Conservation (phyloP, 2,888 invertebrate species). For the Idaea biselata region DNA sequence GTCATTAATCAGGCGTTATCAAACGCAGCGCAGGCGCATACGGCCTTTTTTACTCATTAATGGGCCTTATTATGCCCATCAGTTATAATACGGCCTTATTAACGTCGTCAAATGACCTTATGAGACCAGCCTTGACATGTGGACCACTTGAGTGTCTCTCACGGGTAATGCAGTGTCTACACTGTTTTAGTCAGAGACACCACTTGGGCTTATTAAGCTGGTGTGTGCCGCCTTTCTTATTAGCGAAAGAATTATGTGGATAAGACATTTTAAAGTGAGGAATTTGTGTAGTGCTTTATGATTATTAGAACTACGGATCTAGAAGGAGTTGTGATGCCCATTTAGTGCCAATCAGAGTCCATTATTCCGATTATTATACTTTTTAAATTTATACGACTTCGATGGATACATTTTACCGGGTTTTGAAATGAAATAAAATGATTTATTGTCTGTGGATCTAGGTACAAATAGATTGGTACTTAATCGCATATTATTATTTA, state of each 20-base stretch:
- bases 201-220: constrained; percentile 75
- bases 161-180: constrained; percentile 23
- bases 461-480: too few species aligned
- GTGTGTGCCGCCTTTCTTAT: constrained; percentile 45
- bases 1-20: not conserved
- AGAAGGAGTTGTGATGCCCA: too few species aligned
- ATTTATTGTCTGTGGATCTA: too few species aligned
- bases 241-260: not conserved
- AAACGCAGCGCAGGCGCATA: not conserved
- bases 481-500: too few species aligned
- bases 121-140: not conserved
- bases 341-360: too few species aligned
- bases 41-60: not conserved
- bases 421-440: too few species aligned
- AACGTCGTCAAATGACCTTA: not conserved
- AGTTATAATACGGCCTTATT: not conserved
- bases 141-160: constrained; percentile 18
- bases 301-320: too few species aligned
- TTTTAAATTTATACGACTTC: too few species aligned
- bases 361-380: too few species aligned
- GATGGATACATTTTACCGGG: too few species aligned
- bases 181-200: constrained; percentile 62
- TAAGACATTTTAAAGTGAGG: not conserved
- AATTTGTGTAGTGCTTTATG: too few species aligned
- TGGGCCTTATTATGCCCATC: not conserved